These are phyloP conservation scores for Conchocele bisecta DNA, from an alignment of 2,888 invertebrate genomes.

Conservation along the genomic window DNA sequence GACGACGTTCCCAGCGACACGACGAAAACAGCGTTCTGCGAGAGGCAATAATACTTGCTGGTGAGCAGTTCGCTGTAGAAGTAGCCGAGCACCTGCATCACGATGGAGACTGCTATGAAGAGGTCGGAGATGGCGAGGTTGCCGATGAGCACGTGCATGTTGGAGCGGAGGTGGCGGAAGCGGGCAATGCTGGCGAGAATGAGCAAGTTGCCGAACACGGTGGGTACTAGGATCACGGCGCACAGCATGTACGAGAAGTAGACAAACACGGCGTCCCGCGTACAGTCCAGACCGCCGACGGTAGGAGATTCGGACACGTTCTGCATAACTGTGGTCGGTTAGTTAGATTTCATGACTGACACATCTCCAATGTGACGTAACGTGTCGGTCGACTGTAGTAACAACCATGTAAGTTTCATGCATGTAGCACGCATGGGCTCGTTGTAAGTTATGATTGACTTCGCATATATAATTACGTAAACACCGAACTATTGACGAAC, in stretches of 20 bases:
- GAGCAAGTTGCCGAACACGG: slow-evolving; percentile 41
- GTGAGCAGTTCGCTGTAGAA: slow-evolving; percentile 15
- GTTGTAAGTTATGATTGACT: no score
- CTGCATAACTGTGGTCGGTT: no score
- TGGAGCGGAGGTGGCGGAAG: slow-evolving; percentile 39
- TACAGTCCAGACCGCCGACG: no score
- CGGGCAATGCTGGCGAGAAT: slow-evolving; percentile 38
- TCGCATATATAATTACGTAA: no score
- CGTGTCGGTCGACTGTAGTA: no score
- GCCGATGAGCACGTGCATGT: slow-evolving; percentile 50
- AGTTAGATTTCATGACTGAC: no score
- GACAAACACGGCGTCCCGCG: slow-evolving; percentile 33
- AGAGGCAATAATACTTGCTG: slow-evolving; percentile 41
- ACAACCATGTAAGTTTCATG: no score
- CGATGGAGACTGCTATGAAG: slow-evolving; percentile 39
- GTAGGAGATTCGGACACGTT: no score
- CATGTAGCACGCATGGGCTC: no score
- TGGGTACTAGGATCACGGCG: slow-evolving; percentile 44
- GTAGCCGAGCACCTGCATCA: slow-evolving; percentile 29
- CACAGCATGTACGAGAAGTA: slow-evolving; percentile 43
- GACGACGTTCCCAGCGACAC: slow-evolving; percentile 48
- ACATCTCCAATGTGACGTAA: no score
- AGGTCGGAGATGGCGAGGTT: slow-evolving; percentile 47
- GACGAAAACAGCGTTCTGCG: slow-evolving; percentile 39
- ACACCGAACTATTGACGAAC: no score